Base-by-base conservation (phyloP, 2,888 invertebrate genomes). In the Strigamia maritima region DNA sequence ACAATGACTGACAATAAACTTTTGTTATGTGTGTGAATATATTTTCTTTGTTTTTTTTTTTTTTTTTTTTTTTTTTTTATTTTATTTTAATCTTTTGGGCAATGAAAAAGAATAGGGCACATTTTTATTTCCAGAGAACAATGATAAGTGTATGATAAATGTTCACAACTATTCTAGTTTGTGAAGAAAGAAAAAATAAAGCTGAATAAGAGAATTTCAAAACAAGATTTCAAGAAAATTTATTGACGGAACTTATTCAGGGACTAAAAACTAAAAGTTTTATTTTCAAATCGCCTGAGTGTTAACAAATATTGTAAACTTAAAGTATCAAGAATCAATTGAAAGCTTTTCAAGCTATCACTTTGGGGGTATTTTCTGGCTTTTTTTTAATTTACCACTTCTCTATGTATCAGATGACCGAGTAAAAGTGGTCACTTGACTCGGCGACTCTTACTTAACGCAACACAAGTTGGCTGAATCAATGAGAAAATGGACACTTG, bases 401-500 rank as follows among this genome's bases (percentile, higher is more conserved):
- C 16, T 49, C 49, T n/a, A n/a, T 24, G 65, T 65, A 65, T 65
- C 65, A 26, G 26, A 65, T 65, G 16, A 24, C 65, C 26, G 49
- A 49, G 19, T 10, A 65, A 65, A 65, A 65, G 65, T 65, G 65
- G 26, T 65, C 65, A 65, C 65, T 65, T 28, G 24, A 65, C 65
- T 65, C 65, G 24, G 26, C 65, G 19, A n/a, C 19, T 49, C 19
- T 49, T 49, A 6, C 19, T 10, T 14, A 44, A 10, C 14, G 49
- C n/a, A n/a, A 1, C n/a, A 44, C 49, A n/a, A 16, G 49, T 19
- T 26, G 12, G 24, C 65, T 2, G 28, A 26, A 28, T 65, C 65
- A 65, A 24, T 24, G 60, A 8, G 60, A 60, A 60, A 60, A 60
- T 65, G 65, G 65, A 65, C 65, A 65, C 65, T 65, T 28, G 65